Evolutionary conservation across 2,888 invertebrate genomes (phyloP), one percentile per base, ranked within the genome.

Genomic region (Tetranychus truncatus): DNA sequence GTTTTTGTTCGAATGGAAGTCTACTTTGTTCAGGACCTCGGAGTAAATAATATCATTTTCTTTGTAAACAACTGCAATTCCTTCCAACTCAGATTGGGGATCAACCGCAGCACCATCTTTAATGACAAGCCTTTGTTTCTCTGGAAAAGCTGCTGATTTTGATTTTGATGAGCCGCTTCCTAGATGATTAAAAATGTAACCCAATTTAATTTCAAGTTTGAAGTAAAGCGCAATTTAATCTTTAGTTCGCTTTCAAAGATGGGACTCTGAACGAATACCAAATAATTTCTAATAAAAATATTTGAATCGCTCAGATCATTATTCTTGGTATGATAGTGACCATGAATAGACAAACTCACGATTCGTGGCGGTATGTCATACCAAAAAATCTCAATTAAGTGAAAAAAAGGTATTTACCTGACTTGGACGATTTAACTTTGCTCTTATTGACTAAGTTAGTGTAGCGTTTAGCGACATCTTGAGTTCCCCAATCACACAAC

Each of bases 41-140:
- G 69, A 69, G 34, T 6, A 69, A n/a, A 34, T 20, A 18, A 11
- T 6, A 6, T 69, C 34, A 69, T n/a, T 9, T 20, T 69, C 69
- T n/a, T 69, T 69, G 34, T 69, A 69, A n/a, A 69, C 69, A 69
- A 24, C 9, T 24, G 69, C 69, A n/a, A 69, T 34, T 24, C n/a
- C 21, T 24, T 69, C 69, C 15, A 69, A n/a, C 34, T 34, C 69
- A 9, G 21, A 24, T 24, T 69, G 21, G 1, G 69, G 69, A n/a
- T 69, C 69, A n/a, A 69, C 69, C 7, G n/a, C 69, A 11, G 34
- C 9, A 69, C 69, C 69, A 69, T 20, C 69, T n/a, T 69, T 69
- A 20, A 69, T 69, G 9, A 24, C 34, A 9, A 69, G 9, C 6
- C 9, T 24, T 9, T 69, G 69, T 69, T 11, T 9, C 9, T 69